phyloP scores from a whole-genome alignment of 2,113 vertebrate species.

The Cynopterus brachyotis region DNA sequence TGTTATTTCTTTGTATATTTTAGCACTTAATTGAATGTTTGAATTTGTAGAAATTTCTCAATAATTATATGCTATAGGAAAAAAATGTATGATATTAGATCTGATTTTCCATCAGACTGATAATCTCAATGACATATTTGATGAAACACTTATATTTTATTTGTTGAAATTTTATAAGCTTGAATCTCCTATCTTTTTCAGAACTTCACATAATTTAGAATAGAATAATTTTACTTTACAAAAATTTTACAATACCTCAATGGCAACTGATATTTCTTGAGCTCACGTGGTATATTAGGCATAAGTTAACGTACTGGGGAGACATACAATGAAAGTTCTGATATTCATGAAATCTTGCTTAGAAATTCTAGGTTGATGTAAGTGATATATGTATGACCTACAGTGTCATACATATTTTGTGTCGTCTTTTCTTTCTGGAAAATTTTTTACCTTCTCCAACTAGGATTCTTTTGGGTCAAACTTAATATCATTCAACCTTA shows the following conservation, averaged over 20 bases:
- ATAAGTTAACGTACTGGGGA: neutral
- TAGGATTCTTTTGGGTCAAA: slow-evolving; percentile 27
- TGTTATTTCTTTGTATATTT: neutral
- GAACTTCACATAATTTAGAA: neutral
- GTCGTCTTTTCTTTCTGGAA: neutral
- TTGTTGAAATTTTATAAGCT: neutral
- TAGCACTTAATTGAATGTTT: neutral
- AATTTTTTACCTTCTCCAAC: neutral
- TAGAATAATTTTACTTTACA: neutral
- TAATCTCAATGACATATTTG: neutral
- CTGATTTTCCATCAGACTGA: neutral
- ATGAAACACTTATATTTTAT: neutral
- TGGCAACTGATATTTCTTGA: neutral
- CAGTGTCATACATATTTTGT: neutral
- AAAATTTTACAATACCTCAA: neutral
- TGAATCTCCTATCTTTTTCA: neutral
- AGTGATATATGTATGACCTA: neutral
- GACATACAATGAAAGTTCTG: neutral
- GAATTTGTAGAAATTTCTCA: neutral
- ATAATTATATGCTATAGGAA: neutral
- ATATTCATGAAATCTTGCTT: neutral
- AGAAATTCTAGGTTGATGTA: neutral
- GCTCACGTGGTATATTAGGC: neutral
- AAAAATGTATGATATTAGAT: neutral
- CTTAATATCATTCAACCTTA: slow-evolving; percentile 29